Evolutionary conservation across 1,140 invertebrate species (phyloP).

Genomic region (Macrotrachela quadricornifera): DNA sequence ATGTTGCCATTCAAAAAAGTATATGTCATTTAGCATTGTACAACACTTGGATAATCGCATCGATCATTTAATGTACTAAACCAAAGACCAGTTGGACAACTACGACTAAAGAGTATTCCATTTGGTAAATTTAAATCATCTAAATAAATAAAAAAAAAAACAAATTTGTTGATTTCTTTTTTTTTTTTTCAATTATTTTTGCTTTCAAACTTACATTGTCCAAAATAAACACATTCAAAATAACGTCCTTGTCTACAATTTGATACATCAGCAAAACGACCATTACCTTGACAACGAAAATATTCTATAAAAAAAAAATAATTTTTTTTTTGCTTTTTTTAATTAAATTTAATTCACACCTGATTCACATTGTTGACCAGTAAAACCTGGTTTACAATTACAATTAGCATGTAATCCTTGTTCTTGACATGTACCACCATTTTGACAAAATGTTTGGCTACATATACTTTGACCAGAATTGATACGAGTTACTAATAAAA

Average conservation of each 20-base stretch:
- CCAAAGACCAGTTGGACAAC: conserved; percentile 3
- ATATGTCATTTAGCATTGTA: too few species aligned
- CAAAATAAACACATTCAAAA: conserved; percentile 10
- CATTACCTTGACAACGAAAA: conserved; percentile 3
- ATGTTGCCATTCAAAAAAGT: too few species aligned
- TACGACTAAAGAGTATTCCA: conserved; percentile 5
- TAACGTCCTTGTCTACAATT: conserved; percentile 3
- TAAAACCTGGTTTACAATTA: conserved; percentile 8
- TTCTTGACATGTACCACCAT: too few species aligned
- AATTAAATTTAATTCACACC: neutral
- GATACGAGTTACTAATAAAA: too few species aligned
- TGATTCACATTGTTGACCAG: conserved; percentile 1
- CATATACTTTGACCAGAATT: too few species aligned
- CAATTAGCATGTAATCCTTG: neutral
- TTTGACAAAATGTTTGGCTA: too few species aligned
- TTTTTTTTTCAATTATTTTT: neutral
- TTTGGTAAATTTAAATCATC: conserved; percentile 3
- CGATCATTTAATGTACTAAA: conserved; percentile 1
- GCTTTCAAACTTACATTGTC: neutral
- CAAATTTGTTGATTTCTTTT: neutral
- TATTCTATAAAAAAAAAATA: neutral
- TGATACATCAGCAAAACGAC: conserved; percentile 6
- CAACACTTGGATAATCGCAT: conserved; percentile 3
- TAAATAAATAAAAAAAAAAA: neutral
- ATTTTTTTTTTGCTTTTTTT: too few species aligned